Evolutionary conservation across 2,888 invertebrate genomes (phyloP).

Genomic region (Pandemis cinnamomeana): DNA sequence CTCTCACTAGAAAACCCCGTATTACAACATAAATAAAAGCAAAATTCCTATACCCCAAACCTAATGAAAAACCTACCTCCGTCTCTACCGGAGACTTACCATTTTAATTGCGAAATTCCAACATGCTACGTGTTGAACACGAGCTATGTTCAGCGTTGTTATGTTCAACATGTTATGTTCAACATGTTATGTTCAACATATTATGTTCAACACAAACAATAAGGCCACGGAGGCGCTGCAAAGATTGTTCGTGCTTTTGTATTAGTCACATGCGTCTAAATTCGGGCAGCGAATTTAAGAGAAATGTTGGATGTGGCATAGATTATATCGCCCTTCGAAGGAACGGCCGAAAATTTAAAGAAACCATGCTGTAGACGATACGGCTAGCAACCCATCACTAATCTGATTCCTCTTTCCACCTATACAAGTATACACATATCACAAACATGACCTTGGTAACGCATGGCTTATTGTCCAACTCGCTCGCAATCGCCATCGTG

Average conservation of each 20-base stretch:
- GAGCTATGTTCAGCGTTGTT: neutral
- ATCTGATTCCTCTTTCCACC: too few species aligned
- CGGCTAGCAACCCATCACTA: too few species aligned
- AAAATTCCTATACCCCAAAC: neutral
- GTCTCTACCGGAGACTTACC: neutral
- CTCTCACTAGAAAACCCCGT: neutral
- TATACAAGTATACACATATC: too few species aligned
- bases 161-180: constrained; percentile 1
- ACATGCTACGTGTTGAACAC: constrained; percentile 9
- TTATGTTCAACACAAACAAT: constrained; percentile 12
- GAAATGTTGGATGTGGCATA: neutral
- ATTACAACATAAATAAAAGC: neutral
- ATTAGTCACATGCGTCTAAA: constrained; percentile 3
- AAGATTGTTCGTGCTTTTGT: neutral
- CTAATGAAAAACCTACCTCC: neutral
- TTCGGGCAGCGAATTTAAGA: neutral
- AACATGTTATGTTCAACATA: neutral
- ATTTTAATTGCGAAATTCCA: constrained; percentile 21
- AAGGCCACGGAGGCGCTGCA: neutral
- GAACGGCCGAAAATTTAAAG: too few species aligned
- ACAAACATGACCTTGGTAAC: too few species aligned
- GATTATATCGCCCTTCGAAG: too few species aligned
- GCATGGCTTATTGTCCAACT: too few species aligned
- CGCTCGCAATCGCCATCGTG: too few species aligned
- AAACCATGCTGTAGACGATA: too few species aligned